These are phyloP conservation scores for Phyllotreta striolata DNA, from an alignment of 2,888 invertebrate species.

Conservation along the genomic window DNA sequence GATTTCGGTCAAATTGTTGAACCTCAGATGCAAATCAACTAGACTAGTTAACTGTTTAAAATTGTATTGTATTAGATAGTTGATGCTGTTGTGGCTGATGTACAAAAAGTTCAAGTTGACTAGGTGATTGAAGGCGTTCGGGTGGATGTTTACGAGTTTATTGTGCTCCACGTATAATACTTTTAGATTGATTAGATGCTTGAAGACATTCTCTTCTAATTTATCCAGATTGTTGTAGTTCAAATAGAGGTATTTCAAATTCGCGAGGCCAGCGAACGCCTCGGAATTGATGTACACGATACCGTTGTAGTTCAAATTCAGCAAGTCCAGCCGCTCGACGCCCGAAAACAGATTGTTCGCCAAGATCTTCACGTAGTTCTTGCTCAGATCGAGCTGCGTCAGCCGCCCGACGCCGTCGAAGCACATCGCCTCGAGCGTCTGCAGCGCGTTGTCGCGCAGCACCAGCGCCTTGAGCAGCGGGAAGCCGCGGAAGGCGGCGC, in stretches of 20 bases:
- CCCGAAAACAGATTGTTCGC: conserved; percentile 56
- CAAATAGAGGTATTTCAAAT: conserved; percentile 59
- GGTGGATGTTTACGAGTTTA: conserved; percentile 56
- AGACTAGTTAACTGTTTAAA: conserved; percentile 57
- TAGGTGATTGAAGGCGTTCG: conserved; percentile 58
- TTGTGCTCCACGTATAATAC: conserved; percentile 60
- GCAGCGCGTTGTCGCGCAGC: conserved; percentile 56
- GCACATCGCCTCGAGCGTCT: conserved; percentile 55
- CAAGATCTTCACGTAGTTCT: conserved; percentile 53
- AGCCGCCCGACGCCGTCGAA: conserved; percentile 57
- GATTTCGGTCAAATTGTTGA: conserved; percentile 56
- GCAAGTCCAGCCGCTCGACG: conserved; percentile 56
- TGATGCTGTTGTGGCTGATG: conserved; percentile 58
- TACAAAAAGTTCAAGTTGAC: conserved; percentile 56
- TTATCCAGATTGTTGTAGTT: conserved; percentile 58
- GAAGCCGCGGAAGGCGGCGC: conserved; percentile 53
- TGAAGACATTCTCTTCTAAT: conserved; percentile 56
- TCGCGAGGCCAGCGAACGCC: conserved; percentile 57
- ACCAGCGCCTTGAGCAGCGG: conserved; percentile 55
- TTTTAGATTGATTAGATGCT: conserved; percentile 55
- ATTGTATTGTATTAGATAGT: conserved; percentile 54
- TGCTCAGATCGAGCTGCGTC: conserved; percentile 54
- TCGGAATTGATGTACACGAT: conserved; percentile 57
- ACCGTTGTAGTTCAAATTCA: conserved; percentile 57
- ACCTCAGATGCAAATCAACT: conserved; percentile 56